A percentile compares a stretch with the other conserved stretches of the same genome.
Conservation (phyloP, 2,888 invertebrate genomes). For the Hypercompe scribonia region DNA sequence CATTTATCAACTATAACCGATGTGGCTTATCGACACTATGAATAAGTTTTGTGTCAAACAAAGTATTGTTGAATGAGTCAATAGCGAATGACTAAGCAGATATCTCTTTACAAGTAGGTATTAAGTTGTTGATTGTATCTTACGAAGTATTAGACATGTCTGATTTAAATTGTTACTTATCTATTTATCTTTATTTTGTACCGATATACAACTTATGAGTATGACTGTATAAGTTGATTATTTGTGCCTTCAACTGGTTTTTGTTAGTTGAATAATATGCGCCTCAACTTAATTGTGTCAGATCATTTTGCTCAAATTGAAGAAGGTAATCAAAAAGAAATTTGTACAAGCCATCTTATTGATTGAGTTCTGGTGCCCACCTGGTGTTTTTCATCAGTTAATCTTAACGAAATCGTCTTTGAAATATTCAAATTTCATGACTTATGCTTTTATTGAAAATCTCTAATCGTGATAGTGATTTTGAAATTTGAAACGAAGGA, state of each 20-base stretch:
- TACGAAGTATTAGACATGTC: neutral
- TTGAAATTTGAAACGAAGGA: no score
- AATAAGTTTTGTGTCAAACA: neutral
- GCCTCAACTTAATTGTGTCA: neutral
- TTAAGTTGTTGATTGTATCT: conserved; percentile 1
- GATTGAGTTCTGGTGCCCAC: neutral
- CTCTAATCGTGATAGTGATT: no score
- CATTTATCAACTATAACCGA: neutral
- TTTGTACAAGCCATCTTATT: neutral
- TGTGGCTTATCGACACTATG: neutral
- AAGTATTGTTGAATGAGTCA: conserved; percentile 3
- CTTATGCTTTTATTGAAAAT: neutral
- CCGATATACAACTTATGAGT: neutral
- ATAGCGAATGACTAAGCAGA: conserved; percentile 6
- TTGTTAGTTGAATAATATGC: neutral
- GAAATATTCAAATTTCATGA: neutral
- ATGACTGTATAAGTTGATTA: neutral
- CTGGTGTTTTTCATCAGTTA: neutral
- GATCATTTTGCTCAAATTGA: neutral
- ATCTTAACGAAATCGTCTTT: neutral
- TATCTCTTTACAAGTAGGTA: conserved; percentile 2
- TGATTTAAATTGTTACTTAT: neutral
- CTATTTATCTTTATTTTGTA: neutral
- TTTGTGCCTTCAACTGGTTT: neutral
- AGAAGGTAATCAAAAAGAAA: neutral